Percentiles rank a stretch among this genome's conserved stretches.
Evolutionary conservation across 2,113 vertebrate genomes (phyloP).

Genomic region (Tautogolabrus adspersus): DNA sequence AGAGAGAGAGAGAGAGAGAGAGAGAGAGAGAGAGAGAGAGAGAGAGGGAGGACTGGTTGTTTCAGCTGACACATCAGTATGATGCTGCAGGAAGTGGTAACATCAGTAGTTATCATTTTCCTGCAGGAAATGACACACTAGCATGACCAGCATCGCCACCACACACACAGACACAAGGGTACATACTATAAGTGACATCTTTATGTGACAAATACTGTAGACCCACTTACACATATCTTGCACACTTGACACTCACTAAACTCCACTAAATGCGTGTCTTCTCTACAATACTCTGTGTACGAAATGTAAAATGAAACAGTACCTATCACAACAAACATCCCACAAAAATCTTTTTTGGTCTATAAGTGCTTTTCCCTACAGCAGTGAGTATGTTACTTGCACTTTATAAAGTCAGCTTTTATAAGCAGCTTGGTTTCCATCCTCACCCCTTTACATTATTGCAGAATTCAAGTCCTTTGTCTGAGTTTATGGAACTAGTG

Average conservation of each 20-base stretch:
- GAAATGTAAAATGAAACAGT: no score
- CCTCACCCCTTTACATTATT: constrained; percentile 16
- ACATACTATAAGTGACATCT: constrained; percentile 14
- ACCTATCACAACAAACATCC: no score
- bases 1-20: background rate
- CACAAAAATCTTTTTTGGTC: background rate
- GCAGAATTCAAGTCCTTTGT: constrained; percentile 52
- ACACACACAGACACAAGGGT: constrained; percentile 5
- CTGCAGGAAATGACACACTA: constrained; percentile 80
- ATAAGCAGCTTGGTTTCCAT: constrained; percentile 36
- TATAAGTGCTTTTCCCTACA: background rate
- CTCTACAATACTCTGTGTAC: background rate
- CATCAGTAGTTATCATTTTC: constrained; percentile 64
- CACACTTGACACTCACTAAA: background rate
- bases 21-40: background rate
- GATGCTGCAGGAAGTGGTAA: constrained; percentile 77
- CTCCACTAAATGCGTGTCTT: background rate
- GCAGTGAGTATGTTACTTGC: background rate
- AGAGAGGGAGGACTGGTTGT: background rate
- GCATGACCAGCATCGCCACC: constrained; percentile 25
- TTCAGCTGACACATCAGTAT: constrained; percentile 61
- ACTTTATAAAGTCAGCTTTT: constrained; percentile 23
- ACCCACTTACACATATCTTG: background rate
- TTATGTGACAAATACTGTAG: constrained; percentile 13
- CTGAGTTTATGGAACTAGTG: background rate